Conservation (phyloP, 2,113 vertebrate species). For the Bubo scandiacus region DNA sequence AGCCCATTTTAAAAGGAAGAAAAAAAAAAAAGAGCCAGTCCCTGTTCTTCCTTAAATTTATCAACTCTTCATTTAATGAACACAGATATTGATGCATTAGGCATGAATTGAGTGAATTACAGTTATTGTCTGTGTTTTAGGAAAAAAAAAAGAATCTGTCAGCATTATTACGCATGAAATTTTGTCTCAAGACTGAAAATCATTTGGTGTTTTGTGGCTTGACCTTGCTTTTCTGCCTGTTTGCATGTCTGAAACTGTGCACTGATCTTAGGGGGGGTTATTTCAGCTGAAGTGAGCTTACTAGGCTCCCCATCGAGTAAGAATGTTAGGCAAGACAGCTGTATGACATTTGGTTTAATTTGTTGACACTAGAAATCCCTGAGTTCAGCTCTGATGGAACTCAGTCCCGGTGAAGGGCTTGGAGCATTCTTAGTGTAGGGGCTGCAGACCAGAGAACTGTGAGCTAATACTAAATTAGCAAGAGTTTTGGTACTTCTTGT, state of each 20-base stretch:
- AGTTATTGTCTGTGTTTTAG: background rate
- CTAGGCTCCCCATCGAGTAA: background rate
- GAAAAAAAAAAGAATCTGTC: background rate
- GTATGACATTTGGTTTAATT: constrained; percentile 52
- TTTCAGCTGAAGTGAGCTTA: constrained; percentile 24
- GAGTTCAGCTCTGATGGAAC: constrained; percentile 11
- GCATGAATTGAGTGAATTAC: background rate
- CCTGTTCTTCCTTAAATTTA: background rate
- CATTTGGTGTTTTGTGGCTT: background rate
- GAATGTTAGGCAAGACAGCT: constrained; percentile 29
- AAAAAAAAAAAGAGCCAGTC: background rate
- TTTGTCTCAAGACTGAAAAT: background rate
- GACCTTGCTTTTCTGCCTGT: constrained; percentile 6
- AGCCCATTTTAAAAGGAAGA: background rate
- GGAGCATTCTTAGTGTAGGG: background rate
- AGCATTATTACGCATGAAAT: background rate
- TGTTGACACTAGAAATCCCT: constrained; percentile 38
- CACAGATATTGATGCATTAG: background rate
- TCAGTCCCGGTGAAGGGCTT: background rate
- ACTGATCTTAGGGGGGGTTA: background rate
- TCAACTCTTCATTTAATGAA: background rate
- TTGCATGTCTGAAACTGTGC: background rate
- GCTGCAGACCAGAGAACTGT: background rate
- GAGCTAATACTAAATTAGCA: background rate
- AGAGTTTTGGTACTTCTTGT: background rate